These are phyloP conservation scores for Pteropus rufus DNA, from an alignment of 2,797 vertebrate species.

Conservation along the genomic window DNA sequence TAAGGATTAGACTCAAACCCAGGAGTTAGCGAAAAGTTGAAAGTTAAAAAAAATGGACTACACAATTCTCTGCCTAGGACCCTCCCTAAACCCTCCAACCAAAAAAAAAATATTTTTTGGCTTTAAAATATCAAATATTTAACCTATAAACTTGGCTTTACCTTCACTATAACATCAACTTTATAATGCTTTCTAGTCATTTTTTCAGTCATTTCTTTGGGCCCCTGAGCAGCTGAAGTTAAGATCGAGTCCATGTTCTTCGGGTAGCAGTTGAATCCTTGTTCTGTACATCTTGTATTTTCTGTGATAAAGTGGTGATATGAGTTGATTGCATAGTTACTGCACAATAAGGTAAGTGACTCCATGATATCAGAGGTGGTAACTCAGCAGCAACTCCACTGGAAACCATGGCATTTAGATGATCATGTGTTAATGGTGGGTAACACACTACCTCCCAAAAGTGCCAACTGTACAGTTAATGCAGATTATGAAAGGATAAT, in stretches of 20 bases:
- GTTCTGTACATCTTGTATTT: constrained; percentile 76
- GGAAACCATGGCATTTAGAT: constrained; percentile 66
- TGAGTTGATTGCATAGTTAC: constrained; percentile 76
- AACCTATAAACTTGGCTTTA: constrained; percentile 74
- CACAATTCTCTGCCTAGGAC: constrained; percentile 55
- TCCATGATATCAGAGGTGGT: constrained; percentile 74
- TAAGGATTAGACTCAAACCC: constrained; percentile 45
- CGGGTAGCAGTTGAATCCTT: constrained; percentile 69
- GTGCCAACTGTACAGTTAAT: constrained; percentile 45
- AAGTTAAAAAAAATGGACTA: constrained; percentile 51
- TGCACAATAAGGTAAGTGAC: constrained; percentile 67
- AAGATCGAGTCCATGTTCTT: constrained; percentile 68
- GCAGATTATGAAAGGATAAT: constrained; percentile 54
- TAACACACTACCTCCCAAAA: constrained; percentile 50
- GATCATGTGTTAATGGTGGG: constrained; percentile 46
- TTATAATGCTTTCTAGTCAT: constrained; percentile 74
- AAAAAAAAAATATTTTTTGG: background rate
- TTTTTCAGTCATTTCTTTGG: constrained; percentile 77
- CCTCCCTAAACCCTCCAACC: constrained; percentile 57
- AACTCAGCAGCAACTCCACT: constrained; percentile 71
- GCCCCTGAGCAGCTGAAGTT: constrained; percentile 75
- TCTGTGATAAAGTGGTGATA: constrained; percentile 76
- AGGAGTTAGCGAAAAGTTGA: constrained; percentile 37
- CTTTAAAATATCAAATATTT: constrained; percentile 56
- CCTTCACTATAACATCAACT: constrained; percentile 77